Conservation (phyloP, 2,888 invertebrate genomes). For the Thysanoteuthis rhombus region DNA sequence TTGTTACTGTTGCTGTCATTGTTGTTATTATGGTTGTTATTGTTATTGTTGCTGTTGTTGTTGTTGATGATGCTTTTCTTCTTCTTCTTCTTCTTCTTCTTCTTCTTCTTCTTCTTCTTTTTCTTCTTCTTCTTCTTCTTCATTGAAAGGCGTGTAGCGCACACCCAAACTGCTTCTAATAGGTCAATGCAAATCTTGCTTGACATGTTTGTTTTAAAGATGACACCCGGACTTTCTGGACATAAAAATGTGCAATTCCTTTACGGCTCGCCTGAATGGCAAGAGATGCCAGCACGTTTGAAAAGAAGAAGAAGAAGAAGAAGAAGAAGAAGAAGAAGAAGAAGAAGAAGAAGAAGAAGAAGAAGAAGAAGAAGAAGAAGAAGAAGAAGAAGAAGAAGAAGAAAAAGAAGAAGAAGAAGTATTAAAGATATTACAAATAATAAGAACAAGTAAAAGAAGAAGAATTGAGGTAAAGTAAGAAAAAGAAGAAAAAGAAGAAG, state of each 20-base stretch:
- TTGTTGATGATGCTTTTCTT: no score
- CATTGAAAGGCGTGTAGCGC: no score
- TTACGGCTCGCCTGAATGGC: neutral
- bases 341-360: neutral
- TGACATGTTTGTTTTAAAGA: neutral
- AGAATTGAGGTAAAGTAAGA: no score
- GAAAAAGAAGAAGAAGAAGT: neutral
- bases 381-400: neutral
- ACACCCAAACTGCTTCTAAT: neutral
- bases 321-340: neutral
- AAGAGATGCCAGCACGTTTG: neutral
- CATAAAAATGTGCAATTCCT: neutral
- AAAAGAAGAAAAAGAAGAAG: neutral
- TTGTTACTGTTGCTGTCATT: no score
- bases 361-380: neutral
- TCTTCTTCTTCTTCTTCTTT: no score
- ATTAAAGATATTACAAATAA: no score
- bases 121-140: no score
- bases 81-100: no score
- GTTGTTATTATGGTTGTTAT: no score
- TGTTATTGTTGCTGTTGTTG: no score
- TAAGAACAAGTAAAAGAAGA: neutral
- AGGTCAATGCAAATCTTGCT: neutral
- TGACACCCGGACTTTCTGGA: neutral
- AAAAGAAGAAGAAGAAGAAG: neutral